These are phyloP conservation scores for Meiosimyza platycephala DNA, from an alignment of 2,888 invertebrate genomes.

Conservation along the genomic window DNA sequence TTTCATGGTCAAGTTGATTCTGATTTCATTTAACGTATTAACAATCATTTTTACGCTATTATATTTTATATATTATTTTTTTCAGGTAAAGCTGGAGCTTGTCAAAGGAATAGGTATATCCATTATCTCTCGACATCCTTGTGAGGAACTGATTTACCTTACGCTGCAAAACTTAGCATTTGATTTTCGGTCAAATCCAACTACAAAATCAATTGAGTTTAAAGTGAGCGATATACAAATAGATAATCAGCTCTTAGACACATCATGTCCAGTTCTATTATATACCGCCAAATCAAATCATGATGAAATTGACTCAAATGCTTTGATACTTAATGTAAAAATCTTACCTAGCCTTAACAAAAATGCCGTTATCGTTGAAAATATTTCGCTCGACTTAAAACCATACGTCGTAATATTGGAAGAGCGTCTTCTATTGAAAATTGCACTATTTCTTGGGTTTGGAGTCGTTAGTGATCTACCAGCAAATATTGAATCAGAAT, in stretches of 20 bases:
- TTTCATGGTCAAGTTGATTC: too few species aligned
- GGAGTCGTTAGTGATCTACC: slow-evolving; percentile 71
- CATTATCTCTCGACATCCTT: slow-evolving; percentile 78
- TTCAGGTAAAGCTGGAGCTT: slow-evolving; percentile 71
- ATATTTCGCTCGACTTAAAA: slow-evolving; percentile 83
- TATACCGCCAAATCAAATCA: slow-evolving; percentile 74
- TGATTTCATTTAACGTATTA: not conserved
- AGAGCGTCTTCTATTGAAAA: slow-evolving; percentile 82
- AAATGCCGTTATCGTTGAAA: slow-evolving; percentile 90
- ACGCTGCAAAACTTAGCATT: slow-evolving; percentile 75
- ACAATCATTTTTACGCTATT: too few species aligned
- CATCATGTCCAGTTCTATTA: slow-evolving; percentile 86
- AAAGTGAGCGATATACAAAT: slow-evolving; percentile 85
- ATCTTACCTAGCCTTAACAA: slow-evolving; percentile 77
- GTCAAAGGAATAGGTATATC: slow-evolving; percentile 79
- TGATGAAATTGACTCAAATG: slow-evolving; percentile 70
- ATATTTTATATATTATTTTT: slow-evolving; percentile 16
- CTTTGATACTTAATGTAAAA: slow-evolving; percentile 84
- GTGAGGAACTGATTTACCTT: slow-evolving; percentile 85
- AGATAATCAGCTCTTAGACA: slow-evolving; percentile 89
- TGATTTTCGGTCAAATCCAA: slow-evolving; percentile 71
- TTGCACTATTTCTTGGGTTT: slow-evolving; percentile 74
- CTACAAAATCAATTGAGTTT: slow-evolving; percentile 74
- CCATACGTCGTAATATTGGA: slow-evolving; percentile 89
- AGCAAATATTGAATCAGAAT: slow-evolving; percentile 83